Evolutionary conservation across 2,113 vertebrate species (phyloP).

Genomic region (Tychaedon coryphoeus): DNA sequence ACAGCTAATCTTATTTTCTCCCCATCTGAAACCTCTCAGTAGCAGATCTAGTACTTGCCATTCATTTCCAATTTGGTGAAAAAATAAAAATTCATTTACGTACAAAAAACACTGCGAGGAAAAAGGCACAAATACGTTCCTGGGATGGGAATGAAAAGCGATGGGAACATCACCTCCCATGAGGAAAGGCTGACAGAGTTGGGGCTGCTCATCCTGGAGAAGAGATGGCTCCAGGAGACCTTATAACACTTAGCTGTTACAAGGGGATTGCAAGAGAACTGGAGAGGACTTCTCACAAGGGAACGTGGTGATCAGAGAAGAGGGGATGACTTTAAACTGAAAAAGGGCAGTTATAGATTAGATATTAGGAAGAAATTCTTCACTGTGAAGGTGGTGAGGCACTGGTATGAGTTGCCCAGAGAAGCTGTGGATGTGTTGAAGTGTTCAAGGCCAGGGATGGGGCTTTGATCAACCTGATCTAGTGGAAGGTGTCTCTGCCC

Average conservation of each 20-base stretch:
- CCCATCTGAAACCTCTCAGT: not conserved
- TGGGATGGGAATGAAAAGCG: not conserved
- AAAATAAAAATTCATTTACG: not conserved
- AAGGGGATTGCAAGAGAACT: not conserved
- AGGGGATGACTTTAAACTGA: not conserved
- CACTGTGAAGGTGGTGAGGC: not conserved
- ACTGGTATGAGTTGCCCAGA: not conserved
- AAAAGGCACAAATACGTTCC: accelerated
- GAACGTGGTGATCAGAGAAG: not conserved
- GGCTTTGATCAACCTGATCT: not conserved
- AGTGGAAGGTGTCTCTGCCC: not conserved
- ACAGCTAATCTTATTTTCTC: not conserved
- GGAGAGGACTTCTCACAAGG: not conserved
- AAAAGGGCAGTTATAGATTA: not conserved
- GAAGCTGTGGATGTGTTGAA: not conserved
- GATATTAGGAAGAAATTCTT: not conserved
- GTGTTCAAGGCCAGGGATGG: not conserved
- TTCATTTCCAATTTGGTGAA: not conserved
- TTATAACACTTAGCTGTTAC: not conserved
- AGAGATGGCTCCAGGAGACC: not conserved
- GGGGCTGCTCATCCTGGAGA: not conserved
- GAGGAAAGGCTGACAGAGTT: not conserved
- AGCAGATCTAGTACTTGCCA: not conserved
- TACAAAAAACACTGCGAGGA: not conserved
- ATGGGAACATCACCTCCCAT: not conserved